Conservation (phyloP, 2,113 vertebrate genomes). For the Nestor notabilis region DNA sequence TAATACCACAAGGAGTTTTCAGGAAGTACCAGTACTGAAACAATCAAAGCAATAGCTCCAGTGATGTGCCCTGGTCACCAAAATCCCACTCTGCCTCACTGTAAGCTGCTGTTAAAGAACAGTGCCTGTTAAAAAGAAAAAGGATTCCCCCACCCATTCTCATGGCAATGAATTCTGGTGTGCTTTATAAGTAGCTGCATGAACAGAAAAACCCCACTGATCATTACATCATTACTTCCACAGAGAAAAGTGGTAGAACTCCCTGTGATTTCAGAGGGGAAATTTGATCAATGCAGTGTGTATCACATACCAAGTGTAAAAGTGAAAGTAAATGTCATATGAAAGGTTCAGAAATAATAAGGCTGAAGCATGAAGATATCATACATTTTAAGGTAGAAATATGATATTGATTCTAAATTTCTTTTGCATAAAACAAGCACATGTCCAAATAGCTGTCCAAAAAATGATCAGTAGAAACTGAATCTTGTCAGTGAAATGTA, state of each 20-base stretch:
- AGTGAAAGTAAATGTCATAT: neutral
- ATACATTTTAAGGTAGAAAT: neutral
- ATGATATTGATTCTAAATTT: neutral
- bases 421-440: neutral
- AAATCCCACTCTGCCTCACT: neutral
- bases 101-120: neutral
- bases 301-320: neutral
- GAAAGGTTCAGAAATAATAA: neutral
- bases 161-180: neutral
- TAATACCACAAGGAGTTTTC: neutral
- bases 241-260: neutral
- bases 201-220: neutral
- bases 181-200: neutral
- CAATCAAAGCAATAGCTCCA: neutral
- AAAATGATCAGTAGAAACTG: neutral
- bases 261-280: neutral
- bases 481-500: neutral
- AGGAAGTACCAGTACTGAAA: neutral
- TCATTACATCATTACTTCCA: neutral
- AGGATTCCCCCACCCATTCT: neutral
- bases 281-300: neutral
- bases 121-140: neutral
- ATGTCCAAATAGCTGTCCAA: neutral
- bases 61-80: neutral
- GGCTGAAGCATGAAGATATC: neutral